phyloP scores from a whole-genome alignment of 2,888 invertebrate genomes.

The Bugula neritina region DNA sequence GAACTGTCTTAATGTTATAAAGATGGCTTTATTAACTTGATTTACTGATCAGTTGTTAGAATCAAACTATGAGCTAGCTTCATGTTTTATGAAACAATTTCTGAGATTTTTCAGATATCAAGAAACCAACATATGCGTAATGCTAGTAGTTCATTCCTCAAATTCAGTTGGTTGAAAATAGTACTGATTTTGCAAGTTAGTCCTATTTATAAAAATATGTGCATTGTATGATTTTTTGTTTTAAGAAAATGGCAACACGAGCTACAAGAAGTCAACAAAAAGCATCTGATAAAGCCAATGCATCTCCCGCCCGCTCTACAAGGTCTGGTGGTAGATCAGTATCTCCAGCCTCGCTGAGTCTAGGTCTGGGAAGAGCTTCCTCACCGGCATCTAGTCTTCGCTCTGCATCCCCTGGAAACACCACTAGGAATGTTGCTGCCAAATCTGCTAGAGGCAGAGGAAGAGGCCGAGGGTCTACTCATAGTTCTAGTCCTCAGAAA shows the following conservation, averaged over 20 bases:
- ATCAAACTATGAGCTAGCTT: too few relatives aligned
- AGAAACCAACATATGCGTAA: too few relatives aligned
- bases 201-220: too few relatives aligned
- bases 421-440: background rate
- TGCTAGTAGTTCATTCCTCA: too few relatives aligned
- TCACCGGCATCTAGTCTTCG: conserved; percentile 14
- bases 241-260: background rate
- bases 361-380: conserved; percentile 2
- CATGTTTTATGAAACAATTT: too few relatives aligned
- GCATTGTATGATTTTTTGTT: too few relatives aligned
- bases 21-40: too few relatives aligned
- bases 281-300: background rate
- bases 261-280: conserved; percentile 16
- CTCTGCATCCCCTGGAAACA: background rate
- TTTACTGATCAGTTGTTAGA: too few relatives aligned
- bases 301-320: conserved; percentile 8
- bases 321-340: background rate
- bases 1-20: too few relatives aligned
- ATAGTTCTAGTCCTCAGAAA: background rate
- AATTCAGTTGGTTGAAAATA: too few relatives aligned
- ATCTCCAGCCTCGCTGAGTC: background rate
- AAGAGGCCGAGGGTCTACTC: background rate
- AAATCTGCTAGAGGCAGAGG: conserved; percentile 5
- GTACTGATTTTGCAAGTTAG: too few relatives aligned
- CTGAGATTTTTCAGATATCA: too few relatives aligned